Base-by-base conservation (phyloP, 2,888 invertebrate species). In the Acholoe squamosa region DNA sequence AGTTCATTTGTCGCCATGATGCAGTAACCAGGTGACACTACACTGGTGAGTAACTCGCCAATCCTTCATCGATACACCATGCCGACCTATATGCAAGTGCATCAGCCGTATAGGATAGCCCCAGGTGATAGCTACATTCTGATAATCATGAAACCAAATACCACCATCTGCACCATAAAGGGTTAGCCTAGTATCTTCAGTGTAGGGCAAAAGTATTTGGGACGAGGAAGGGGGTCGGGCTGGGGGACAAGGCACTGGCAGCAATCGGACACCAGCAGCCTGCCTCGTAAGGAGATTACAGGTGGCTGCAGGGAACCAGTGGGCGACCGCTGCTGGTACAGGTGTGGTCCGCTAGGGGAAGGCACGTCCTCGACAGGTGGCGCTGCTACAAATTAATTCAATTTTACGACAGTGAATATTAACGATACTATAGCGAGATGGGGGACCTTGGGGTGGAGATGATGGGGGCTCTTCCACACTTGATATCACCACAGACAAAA, bases 331-430 rank as follows among this genome's bases (percentile, higher is more conserved):
- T 71, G 1, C 14, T 25, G 28, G 71, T 14, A 71, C 71, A 28
- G 28, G 71, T 61, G n/a, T 61, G 19, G 19, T 19, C 19, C 71
- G 28, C 28, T 14, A 71, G 71, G 71, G 61, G 61, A 22, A 19
- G 61, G 10, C 61, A 61, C 61, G 43, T 25, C 71, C 71, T 31
- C 31, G 43, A 84, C 84, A 84, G 84, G 84, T 84, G 84, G 84
- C 84, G 43, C 84, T 61, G 1, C 10, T 84, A 84, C 84, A 33
- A 84, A 84, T 84, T 84, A 84, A 84, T 84, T 84, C 84, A 77
- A 77, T 77, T 84, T 80, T 84, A 84, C 1, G 43, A 84, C 43
- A 43, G 1, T 33, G 33, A n/a, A 77, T 77, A 77, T n/a, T 77
- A 77, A 77, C 61, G 61, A 3, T 7, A 77, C 61, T 7, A 3